Conservation (phyloP, 64 coral and sea anemone species). For the Platygyra sinensis region DNA sequence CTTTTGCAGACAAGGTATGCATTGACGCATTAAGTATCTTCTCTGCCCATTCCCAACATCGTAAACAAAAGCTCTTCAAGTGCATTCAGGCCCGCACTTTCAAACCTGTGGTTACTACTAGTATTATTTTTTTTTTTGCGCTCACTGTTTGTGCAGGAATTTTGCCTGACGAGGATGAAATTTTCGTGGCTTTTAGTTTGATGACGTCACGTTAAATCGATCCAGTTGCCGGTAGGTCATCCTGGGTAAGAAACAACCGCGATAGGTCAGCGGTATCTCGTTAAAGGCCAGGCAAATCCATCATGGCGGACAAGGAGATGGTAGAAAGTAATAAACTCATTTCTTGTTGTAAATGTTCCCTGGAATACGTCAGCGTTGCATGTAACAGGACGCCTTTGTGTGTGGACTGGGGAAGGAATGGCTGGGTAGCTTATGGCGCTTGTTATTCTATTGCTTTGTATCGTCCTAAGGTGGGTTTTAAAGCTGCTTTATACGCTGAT, state of each 20-base stretch:
- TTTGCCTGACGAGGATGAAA: too few species aligned
- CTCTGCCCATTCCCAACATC: too few species aligned
- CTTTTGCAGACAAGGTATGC: too few species aligned
- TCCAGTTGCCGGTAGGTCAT: too few species aligned
- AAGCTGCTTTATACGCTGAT: background rate
- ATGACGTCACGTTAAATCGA: too few species aligned
- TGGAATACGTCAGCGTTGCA: slow-evolving; percentile 65
- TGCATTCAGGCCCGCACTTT: too few species aligned
- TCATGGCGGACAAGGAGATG: slow-evolving; percentile 40
- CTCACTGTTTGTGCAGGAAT: too few species aligned
- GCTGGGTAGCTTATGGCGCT: slow-evolving; percentile 68
- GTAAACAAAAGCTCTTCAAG: too few species aligned
- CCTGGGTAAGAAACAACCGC: background rate
- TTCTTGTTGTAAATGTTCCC: slow-evolving; percentile 25
- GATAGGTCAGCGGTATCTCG: slow-evolving; percentile 4
- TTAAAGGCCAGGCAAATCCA: background rate
- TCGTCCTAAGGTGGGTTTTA: slow-evolving; percentile 40
- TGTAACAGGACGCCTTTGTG: slow-evolving; percentile 64
- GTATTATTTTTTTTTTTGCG: too few species aligned
- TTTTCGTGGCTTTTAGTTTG: too few species aligned
- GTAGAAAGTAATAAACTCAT: background rate
- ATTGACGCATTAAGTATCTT: too few species aligned
- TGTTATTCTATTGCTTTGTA: slow-evolving; percentile 65
- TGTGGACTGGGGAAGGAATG: slow-evolving; percentile 75
- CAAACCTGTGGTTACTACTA: too few species aligned